Conservation (phyloP, 2,113 vertebrate genomes). For the Engraulis encrasicolus region DNA sequence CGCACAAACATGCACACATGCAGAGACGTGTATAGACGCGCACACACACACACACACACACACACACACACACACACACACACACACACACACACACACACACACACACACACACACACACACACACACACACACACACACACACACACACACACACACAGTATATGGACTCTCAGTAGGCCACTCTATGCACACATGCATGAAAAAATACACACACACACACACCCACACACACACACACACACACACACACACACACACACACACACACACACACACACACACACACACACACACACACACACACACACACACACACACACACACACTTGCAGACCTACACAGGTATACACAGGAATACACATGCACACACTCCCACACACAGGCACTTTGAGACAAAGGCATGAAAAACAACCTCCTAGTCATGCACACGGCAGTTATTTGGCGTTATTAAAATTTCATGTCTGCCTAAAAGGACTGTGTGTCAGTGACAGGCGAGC, state of each 20-base stretch:
- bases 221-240: conserved; percentile 16
- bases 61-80: background rate
- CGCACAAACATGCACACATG: background rate
- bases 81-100: background rate
- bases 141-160: no score
- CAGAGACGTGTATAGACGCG: no score
- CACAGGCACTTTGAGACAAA: no score
- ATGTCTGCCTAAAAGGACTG: background rate
- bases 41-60: no score
- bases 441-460: background rate
- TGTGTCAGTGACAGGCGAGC: background rate
- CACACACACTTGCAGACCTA: no score
- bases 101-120: background rate
- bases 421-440: background rate
- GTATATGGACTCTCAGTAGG: no score
- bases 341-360: conserved; percentile 34
- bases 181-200: no score
- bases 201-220: background rate
- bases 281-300: no score
- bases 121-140: background rate
- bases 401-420: background rate
- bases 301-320: background rate
- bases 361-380: background rate
- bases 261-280: no score
- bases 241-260: conserved; percentile 23